Evolutionary conservation across 2,797 vertebrate species (phyloP), one percentile per base, ranked within the genome.

Genomic region (Octomys mimax): DNA sequence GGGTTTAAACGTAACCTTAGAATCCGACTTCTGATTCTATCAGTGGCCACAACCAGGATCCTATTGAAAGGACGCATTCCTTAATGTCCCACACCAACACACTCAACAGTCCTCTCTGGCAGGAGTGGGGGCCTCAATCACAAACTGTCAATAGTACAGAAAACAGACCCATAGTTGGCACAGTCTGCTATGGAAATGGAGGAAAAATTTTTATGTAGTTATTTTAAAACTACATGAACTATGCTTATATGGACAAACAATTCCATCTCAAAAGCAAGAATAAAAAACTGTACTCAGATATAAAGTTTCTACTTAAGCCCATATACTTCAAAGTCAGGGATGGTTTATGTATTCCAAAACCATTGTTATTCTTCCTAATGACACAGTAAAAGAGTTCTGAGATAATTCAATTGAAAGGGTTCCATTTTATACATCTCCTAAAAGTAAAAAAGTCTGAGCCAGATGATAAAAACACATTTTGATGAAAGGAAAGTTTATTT

Each of bases 21-120:
- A 97, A 91, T 91, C 94, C 71, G 64, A 86, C 6, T 95, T 97
- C 92, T 96, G 97, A 73, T 87, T 91, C 97, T 96, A 96, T 82
- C 95, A 92, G 89, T 39, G 84, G 39, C 81, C 91, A 92, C 59
- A 52, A 33, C 52, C 39, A 92, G 52, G 87, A 73, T 94, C 64
- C 87, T 33, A 83, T 0, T 80, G 36, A 96, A 95, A 81, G 81
- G 28, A 64, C n/a, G 85, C 95, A 31, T 85, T 96, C 79, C 93
- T 93, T 42, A 89, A 85, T 2, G 8, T 78, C 31, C 81, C 49
- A 24, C 82, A 28, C 79, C 73, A 81, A 79, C 2, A 85, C 87
- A 95, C 19, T 93, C 42, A 86, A 39, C 81, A 96, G 54, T 79
- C 78, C 91, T 88, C 66, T 11, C 75, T 4, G 80, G 68, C 52